Percentiles rank a stretch among this genome's conserved stretches.
Evolutionary conservation across 2,113 vertebrate genomes (phyloP).

Genomic region (Argyrosomus japonicus): DNA sequence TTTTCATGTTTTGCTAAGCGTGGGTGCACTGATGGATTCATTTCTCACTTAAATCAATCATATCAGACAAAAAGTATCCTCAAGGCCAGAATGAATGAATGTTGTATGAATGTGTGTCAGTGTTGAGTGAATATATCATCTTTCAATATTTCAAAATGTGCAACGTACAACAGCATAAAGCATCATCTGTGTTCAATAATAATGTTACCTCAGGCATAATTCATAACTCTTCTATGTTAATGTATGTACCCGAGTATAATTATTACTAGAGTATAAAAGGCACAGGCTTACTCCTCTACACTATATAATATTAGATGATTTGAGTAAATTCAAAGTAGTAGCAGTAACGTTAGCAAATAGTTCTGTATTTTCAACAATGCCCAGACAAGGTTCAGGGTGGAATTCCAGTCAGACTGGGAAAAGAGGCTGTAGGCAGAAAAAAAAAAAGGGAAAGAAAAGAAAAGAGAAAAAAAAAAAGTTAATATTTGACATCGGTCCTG

Average conservation of each 20-base stretch:
- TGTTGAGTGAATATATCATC: conserved; percentile 39
- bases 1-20: conserved; percentile 57
- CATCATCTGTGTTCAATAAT: not conserved
- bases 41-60: conserved; percentile 68
- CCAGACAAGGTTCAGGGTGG: not conserved
- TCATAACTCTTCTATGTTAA: not conserved
- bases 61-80: conserved; percentile 62
- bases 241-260: not conserved
- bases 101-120: conserved; percentile 42
- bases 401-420: conserved; percentile 42
- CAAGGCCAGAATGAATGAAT: conserved; percentile 59
- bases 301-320: not conserved
- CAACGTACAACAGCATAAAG: conserved; percentile 17
- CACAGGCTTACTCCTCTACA: not conserved
- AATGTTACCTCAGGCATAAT: not conserved
- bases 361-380: not conserved
- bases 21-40: conserved; percentile 43
- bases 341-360: not conserved
- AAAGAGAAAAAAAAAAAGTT: conserved; percentile 49
- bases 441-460: not conserved
- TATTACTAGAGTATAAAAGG: not conserved
- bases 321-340: not conserved
- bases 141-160: conserved; percentile 48
- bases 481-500: conserved; percentile 79
- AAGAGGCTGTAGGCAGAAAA: conserved; percentile 1